Evolutionary conservation across 2,888 invertebrate genomes (phyloP).

Genomic region (Dascillus cervinus): DNA sequence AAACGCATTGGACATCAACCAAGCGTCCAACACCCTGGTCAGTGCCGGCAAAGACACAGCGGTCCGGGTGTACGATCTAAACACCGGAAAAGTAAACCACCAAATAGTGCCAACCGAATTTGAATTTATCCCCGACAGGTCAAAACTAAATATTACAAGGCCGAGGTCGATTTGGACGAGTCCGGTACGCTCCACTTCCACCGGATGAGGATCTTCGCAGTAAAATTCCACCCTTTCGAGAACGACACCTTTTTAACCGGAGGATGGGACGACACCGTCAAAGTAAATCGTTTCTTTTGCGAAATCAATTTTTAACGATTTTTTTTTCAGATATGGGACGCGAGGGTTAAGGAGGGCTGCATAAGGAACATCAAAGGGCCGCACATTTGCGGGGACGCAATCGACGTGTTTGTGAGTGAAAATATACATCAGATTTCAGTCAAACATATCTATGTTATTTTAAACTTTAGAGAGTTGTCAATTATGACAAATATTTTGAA

Average conservation of each 20-base stretch:
- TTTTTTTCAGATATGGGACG: constrained; percentile 50
- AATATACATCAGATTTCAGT: too few species aligned
- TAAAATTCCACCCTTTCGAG: constrained; percentile 44
- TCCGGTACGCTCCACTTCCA: constrained; percentile 27
- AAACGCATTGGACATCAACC: constrained; percentile 33
- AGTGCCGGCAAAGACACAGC: constrained; percentile 38
- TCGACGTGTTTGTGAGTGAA: too few species aligned
- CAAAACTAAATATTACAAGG: neutral
- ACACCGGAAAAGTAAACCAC: constrained; percentile 33
- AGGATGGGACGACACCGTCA: constrained; percentile 51
- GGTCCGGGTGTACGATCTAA: constrained; percentile 35
- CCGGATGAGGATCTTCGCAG: constrained; percentile 36
- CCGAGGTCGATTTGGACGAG: too few species aligned
- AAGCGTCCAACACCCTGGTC: constrained; percentile 25
- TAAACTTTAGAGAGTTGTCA: too few species aligned
- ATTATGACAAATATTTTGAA: too few species aligned
- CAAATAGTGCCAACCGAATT: too few species aligned
- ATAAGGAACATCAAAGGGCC: constrained; percentile 51
- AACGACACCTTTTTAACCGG: constrained; percentile 45
- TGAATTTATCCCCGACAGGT: too few species aligned
- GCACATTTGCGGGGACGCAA: constrained; percentile 49
- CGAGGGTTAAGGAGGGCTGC: constrained; percentile 45
- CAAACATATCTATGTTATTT: too few species aligned
- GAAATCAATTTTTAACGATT: neutral
- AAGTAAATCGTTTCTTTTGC: constrained; percentile 35